phyloP scores from a whole-genome alignment of 2,113 vertebrate genomes.

The Arenaria interpres region DNA sequence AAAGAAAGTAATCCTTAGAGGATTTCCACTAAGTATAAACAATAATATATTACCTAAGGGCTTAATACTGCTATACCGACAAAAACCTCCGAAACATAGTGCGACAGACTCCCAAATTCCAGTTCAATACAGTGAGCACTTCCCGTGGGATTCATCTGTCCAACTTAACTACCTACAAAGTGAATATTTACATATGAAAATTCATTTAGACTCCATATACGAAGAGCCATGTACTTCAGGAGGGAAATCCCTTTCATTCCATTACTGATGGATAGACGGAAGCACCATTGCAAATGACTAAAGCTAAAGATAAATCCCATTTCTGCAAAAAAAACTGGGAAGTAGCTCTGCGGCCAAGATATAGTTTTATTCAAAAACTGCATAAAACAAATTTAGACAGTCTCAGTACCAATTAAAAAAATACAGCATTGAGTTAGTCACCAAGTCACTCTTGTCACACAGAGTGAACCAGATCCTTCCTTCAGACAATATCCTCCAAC shows the following conservation, averaged over 20 bases:
- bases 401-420: not conserved
- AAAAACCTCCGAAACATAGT: not conserved
- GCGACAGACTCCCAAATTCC: not conserved
- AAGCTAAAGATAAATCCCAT: not conserved
- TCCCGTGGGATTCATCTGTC: not conserved
- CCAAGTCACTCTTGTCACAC: not conserved
- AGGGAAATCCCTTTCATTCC: not conserved
- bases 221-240: not conserved
- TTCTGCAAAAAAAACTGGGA: not conserved
- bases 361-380: not conserved
- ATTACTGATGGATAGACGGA: not conserved
- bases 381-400: not conserved
- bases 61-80: not conserved
- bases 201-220: not conserved
- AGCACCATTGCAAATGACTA: not conserved
- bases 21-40: slow-evolving; percentile 33
- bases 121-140: not conserved
- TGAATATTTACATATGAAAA: not conserved
- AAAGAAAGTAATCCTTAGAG: not conserved
- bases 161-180: not conserved
- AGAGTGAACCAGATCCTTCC: not conserved
- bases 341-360: not conserved
- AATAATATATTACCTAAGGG: slow-evolving; percentile 10
- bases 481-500: not conserved
- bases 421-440: not conserved